These are phyloP conservation scores for Puma concolor DNA, from an alignment of 2,113 vertebrate genomes.

Conservation along the genomic window DNA sequence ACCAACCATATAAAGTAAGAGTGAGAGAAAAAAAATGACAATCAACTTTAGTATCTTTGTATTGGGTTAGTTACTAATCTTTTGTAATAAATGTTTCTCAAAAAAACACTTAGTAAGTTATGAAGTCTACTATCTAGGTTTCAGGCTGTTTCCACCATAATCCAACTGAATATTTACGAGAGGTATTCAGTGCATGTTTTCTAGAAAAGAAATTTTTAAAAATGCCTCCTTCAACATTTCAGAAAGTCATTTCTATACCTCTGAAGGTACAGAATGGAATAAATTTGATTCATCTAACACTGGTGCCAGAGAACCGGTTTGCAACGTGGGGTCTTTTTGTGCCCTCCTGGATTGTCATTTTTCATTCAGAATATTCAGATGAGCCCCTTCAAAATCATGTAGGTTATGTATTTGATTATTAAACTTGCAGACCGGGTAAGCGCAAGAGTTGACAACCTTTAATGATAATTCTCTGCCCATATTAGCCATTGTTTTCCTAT, in stretches of 20 bases:
- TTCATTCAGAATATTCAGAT: background rate
- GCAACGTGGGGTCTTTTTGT: background rate
- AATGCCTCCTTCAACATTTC: constrained; percentile 7
- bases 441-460: background rate
- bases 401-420: background rate
- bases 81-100: background rate
- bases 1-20: background rate
- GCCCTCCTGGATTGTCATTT: background rate
- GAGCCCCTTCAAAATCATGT: background rate
- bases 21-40: background rate
- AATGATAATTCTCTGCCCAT: background rate
- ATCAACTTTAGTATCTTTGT: background rate
- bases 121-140: background rate
- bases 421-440: background rate
- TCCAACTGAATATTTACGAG: background rate
- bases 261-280: background rate
- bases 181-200: background rate
- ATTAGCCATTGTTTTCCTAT: background rate
- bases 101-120: background rate
- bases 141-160: background rate
- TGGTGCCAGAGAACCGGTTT: background rate
- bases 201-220: background rate
- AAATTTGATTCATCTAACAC: background rate
- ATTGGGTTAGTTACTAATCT: background rate
- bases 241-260: background rate